phyloP scores from a whole-genome alignment of 2,113 vertebrate species.

The Cichladusa arquata region DNA sequence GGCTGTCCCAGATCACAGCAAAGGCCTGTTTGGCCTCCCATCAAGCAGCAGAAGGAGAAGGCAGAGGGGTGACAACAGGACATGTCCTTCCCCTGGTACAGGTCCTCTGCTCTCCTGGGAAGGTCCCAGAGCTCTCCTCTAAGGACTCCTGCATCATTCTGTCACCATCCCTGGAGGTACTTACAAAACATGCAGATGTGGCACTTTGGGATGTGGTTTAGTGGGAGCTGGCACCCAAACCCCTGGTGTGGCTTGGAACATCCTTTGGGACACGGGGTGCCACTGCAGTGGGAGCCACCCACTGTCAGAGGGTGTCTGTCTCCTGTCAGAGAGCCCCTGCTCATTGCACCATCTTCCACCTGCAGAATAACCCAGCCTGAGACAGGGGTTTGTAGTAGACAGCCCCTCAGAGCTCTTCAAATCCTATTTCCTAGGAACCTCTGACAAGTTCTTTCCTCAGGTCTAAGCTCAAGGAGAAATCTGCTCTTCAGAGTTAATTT shows the following conservation, averaged over 20 bases:
- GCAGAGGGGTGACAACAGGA: background rate
- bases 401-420: background rate
- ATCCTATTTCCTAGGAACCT: background rate
- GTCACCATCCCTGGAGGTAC: background rate
- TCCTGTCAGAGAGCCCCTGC: background rate
- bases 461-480: background rate
- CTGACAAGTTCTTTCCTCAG: background rate
- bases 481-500: background rate
- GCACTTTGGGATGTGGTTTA: too few relatives aligned
- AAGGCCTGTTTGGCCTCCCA: background rate
- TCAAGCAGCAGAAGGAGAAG: background rate
- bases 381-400: background rate
- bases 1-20: background rate
- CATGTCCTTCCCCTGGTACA: background rate
- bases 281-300: background rate
- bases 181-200: accelerated
- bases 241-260: background rate
- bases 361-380: background rate
- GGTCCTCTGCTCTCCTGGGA: background rate
- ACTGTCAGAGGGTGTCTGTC: background rate
- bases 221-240: background rate
- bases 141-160: background rate
- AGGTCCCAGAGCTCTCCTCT: background rate
- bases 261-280: background rate
- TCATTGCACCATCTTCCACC: background rate